Evolutionary conservation across 30 jellyfish, hydroid and myxozoan genomes (phyloP), one percentile per base, ranked within the genome.

Genomic region (Haliclystus octoradiatus): DNA sequence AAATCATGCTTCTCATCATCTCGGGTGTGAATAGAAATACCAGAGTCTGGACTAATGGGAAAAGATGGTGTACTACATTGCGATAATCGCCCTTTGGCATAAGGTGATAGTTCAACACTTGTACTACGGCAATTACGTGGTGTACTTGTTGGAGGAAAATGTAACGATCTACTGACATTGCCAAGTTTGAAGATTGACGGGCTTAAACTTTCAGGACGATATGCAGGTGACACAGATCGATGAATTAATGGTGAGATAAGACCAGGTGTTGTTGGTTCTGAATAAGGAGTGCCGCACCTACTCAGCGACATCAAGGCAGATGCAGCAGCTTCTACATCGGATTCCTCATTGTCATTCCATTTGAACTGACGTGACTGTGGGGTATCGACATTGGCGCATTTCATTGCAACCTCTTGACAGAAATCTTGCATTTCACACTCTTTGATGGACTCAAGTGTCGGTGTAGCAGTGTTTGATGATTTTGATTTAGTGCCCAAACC

Each of bases 31-130:
- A 40, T 9, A 3, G 89, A 88, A 26, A 88, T 88, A 22, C 97
- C 97, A 34, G 97, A 88, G 61, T 88, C 97, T 25, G 97, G 96
- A 63, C 93, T 77, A n/a, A 71, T 71, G 13, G 82, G 82, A 28
- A 51, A 71, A 0, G 82, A 71, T 22, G 82, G 78, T 3, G 77
- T 71, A 19, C 82, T 57, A 62, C 63, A 69, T 31, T 72, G 84
- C 13, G 95, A 68, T 12, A 71, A 31, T 52, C 92, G 31, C 23
- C 78, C 83, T 53, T 76, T 63, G 30, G 26, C 23, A 31, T 57
- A 62, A 0, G 93, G 84, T 23, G 93, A 79, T 1, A 63, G 29
- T 26, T 79, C 93, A 0, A 77, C 24, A 19, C 53, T 49, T 65
- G 65, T 70, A 53, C 47, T 15, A 14, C 65, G 52, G 57, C 57